Percentiles rank a stretch among this genome's conserved stretches.
phyloP scores from a whole-genome alignment of 2,797 vertebrate species.

The Hypotaenidia okinawae region DNA sequence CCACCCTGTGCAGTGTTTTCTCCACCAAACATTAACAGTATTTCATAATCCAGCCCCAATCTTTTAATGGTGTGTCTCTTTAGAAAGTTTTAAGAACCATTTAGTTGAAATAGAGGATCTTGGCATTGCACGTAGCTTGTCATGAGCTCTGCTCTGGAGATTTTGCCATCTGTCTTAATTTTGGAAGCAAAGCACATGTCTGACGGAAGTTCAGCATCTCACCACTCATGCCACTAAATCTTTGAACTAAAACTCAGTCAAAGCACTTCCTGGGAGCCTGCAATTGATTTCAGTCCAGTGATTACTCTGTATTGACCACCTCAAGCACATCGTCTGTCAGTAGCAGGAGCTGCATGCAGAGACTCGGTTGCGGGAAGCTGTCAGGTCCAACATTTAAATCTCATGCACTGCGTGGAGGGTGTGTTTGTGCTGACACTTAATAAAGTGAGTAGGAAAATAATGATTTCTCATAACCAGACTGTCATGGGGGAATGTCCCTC shows the following conservation, averaged over 20 bases:
- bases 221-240: neutral
- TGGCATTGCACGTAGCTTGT: neutral
- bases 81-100: neutral
- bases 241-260: neutral
- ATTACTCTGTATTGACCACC: neutral
- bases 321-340: rapidly evolving
- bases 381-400: neutral
- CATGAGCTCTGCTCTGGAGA: neutral
- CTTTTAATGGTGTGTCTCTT: rapidly evolving
- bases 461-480: neutral
- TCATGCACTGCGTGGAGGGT: neutral
- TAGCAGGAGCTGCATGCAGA: neutral
- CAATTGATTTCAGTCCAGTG: conserved; percentile 18
- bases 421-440: neutral
- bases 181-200: neutral
- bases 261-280: conserved; percentile 1
- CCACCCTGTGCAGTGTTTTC: rapidly evolving
- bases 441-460: neutral
- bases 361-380: neutral
- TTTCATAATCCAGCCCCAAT: neutral
- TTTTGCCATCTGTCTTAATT: neutral
- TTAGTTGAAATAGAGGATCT: neutral
- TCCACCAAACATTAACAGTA: neutral
- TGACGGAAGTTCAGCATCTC: neutral
- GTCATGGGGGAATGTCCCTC: neutral